Percentiles rank a stretch among this genome's conserved stretches.
These are phyloP conservation scores for Leptinotarsa tumamoca DNA, from an alignment of 2,888 invertebrate genomes.

Conservation along the genomic window DNA sequence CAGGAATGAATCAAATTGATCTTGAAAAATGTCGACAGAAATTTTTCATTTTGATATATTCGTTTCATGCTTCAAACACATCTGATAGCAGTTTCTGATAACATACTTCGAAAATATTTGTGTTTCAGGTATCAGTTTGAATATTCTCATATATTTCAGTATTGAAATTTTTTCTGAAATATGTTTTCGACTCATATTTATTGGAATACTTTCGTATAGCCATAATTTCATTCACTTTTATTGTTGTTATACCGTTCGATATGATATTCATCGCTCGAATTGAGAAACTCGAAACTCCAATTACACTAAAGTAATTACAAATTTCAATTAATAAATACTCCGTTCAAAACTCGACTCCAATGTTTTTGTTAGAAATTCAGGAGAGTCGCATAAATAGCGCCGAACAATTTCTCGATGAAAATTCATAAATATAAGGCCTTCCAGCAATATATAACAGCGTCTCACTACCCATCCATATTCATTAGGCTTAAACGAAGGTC, in stretches of 20 bases:
- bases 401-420: constrained; percentile 3
- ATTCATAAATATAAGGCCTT: constrained; percentile 16
- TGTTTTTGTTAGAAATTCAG: constrained; percentile 10
- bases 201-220: too few relatives aligned
- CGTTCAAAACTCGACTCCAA: neutral
- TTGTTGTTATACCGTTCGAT: neutral
- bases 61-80: too few relatives aligned
- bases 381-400: neutral
- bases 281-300: neutral
- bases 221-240: too few relatives aligned
- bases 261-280: neutral
- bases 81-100: too few relatives aligned
- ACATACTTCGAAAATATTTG: too few relatives aligned
- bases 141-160: too few relatives aligned
- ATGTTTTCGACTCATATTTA: too few relatives aligned
- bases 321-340: neutral
- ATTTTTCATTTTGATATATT: too few relatives aligned
- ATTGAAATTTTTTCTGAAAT: too few relatives aligned
- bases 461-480: constrained; percentile 30
- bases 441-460: constrained; percentile 23
- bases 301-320: neutral
- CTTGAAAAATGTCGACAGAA: too few relatives aligned
- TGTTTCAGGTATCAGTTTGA: too few relatives aligned
- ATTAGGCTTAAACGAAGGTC: constrained; percentile 24
- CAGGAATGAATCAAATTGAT: too few relatives aligned